phyloP scores from a whole-genome alignment of 2,888 invertebrate species.

The Ditylenchus weischeri region DNA sequence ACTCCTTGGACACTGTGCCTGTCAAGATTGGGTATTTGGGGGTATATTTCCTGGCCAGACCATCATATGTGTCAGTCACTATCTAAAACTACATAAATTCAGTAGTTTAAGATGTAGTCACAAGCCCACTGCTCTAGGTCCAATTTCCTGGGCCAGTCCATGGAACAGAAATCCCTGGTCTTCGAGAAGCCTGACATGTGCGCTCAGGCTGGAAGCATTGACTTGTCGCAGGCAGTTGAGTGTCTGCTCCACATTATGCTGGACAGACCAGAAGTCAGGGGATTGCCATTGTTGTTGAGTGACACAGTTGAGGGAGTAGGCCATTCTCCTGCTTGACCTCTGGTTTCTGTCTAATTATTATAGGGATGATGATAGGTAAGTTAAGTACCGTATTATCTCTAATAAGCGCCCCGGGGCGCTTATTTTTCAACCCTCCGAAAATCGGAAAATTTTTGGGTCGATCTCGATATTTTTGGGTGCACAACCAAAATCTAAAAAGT shows the following conservation, averaged over 20 bases:
- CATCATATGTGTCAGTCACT: constrained; percentile 10
- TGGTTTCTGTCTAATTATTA: constrained; percentile 10
- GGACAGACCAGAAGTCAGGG: neutral
- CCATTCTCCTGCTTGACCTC: constrained; percentile 5
- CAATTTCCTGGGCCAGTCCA: constrained; percentile 11
- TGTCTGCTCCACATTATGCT: neutral
- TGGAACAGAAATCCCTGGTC: constrained; percentile 3
- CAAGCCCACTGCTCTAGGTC: constrained; percentile 6
- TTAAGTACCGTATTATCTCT: too few relatives aligned
- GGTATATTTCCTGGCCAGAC: neutral
- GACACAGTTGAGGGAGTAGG: neutral
- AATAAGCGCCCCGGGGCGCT: too few relatives aligned
- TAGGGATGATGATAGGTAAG: neutral
- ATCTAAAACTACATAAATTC: neutral
- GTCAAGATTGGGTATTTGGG: constrained; percentile 11
- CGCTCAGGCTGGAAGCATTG: neutral
- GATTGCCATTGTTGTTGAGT: constrained; percentile 3
- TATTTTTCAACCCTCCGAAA: too few relatives aligned
- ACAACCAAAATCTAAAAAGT: too few relatives aligned
- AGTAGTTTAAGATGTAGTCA: neutral
- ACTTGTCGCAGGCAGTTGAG: constrained; percentile 9
- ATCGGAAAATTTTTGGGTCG: too few relatives aligned
- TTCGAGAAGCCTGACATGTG: neutral
- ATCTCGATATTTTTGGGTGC: too few relatives aligned
- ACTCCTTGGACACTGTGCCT: constrained; percentile 16